Percentiles rank a stretch among this genome's conserved stretches.
Conservation (phyloP, 2,888 invertebrate species). For the Dryomyza anilis region DNA sequence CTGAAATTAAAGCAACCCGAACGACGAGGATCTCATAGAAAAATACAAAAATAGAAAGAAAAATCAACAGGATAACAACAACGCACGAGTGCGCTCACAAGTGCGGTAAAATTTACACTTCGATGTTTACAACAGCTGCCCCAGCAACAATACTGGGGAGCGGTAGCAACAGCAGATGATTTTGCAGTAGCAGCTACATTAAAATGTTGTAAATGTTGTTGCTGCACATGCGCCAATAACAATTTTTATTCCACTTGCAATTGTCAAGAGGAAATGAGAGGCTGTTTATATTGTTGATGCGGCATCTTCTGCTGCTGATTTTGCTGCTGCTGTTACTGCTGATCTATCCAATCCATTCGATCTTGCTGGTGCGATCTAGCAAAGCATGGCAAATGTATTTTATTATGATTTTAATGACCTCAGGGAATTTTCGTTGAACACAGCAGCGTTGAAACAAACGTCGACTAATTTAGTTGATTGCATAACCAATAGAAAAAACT, state of each 20-base stretch:
- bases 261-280: conserved; percentile 7
- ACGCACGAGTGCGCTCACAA: neutral
- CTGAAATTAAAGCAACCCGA: conserved; percentile 43
- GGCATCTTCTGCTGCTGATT: neutral
- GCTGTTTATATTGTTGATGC: neutral
- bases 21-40: conserved; percentile 30
- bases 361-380: neutral
- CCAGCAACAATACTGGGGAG: neutral
- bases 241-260: conserved; percentile 5
- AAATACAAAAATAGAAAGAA: conserved; percentile 28
- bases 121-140: conserved; percentile 7
- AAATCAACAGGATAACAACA: neutral
- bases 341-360: no score
- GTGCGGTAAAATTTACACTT: conserved; percentile 24
- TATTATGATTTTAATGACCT: conserved; percentile 22
- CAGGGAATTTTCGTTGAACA: conserved; percentile 13
- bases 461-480: no score
- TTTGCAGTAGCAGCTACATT: no score
- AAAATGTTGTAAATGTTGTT: no score
- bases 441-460: no score
- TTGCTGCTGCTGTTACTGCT: no score
- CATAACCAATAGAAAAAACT: no score
- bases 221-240: neutral
- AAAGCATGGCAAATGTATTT: conserved; percentile 12
- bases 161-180: conserved; percentile 6